Percentiles rank a stretch among this genome's conserved stretches.
These are phyloP conservation scores for Teleogryllus oceanicus DNA, from an alignment of 2,888 invertebrate species.

Conservation along the genomic window DNA sequence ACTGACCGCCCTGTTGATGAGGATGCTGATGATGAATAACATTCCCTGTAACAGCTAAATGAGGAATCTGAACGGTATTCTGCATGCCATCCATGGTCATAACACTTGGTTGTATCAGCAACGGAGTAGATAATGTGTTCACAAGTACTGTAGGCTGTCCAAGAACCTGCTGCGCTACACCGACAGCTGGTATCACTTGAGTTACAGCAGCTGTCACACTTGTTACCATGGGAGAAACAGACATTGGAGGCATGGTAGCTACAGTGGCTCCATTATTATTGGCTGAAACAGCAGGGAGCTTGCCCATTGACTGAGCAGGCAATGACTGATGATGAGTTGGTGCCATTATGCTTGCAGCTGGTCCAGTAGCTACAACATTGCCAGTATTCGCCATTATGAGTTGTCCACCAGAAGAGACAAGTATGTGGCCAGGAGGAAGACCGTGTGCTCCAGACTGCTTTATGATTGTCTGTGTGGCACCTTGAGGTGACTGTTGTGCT, in stretches of 20 bases:
- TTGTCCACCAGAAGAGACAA: constrained; percentile 74
- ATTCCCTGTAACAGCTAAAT: constrained; percentile 60
- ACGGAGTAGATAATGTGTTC: constrained; percentile 73
- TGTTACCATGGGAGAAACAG: constrained; percentile 60
- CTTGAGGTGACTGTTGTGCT: constrained; percentile 19
- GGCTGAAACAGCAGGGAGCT: constrained; percentile 48
- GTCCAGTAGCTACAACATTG: constrained; percentile 26
- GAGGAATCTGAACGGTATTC: constrained; percentile 62
- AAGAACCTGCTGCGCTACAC: constrained; percentile 62
- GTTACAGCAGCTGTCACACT: constrained; percentile 53
- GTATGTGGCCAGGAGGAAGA: constrained; percentile 63
- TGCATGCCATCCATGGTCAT: constrained; percentile 74
- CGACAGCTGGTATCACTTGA: constrained; percentile 63
- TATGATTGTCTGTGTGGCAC: constrained; percentile 26
- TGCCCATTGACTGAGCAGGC: constrained; percentile 51
- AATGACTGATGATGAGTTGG: constrained; percentile 57
- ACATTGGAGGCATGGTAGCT: constrained; percentile 57
- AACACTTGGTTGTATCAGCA: constrained; percentile 73
- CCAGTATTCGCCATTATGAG: constrained; percentile 63
- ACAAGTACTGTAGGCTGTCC: constrained; percentile 69
- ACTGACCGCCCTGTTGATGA: constrained; percentile 50
- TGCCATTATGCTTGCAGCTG: constrained; percentile 31
- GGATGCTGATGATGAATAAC: constrained; percentile 57
- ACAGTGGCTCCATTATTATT: background rate
- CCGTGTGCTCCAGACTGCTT: constrained; percentile 39